Conservation (phyloP, 2,888 invertebrate genomes). For the Agrochola macilenta region DNA sequence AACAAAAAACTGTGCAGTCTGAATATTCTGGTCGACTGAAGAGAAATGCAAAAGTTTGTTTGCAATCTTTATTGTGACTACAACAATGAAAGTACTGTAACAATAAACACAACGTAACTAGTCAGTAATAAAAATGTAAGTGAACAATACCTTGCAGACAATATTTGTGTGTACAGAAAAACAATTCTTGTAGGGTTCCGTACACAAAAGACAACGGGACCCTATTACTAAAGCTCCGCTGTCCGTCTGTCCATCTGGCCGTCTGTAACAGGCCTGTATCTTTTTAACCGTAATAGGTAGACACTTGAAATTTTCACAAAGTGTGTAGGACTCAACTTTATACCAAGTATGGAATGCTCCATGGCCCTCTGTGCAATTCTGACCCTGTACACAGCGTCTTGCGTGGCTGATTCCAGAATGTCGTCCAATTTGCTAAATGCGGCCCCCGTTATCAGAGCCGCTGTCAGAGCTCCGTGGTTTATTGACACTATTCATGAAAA, state of each 20-base stretch:
- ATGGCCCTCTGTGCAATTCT: too few relatives aligned
- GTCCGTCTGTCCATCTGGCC: not conserved
- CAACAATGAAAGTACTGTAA: conserved; percentile 38
- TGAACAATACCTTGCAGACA: conserved; percentile 20
- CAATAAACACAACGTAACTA: conserved; percentile 14
- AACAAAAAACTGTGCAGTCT: conserved; percentile 68
- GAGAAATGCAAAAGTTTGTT: conserved; percentile 48
- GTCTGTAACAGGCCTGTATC: not conserved
- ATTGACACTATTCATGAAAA: not conserved
- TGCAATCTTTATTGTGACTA: conserved; percentile 38
- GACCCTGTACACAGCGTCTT: too few relatives aligned
- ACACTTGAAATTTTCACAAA: not conserved
- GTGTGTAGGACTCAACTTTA: not conserved
- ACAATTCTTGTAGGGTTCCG: not conserved
- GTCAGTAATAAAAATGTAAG: conserved; percentile 16
- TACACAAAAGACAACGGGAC: not conserved
- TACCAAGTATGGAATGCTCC: too few relatives aligned
- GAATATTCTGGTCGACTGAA: conserved; percentile 51
- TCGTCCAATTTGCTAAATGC: too few relatives aligned
- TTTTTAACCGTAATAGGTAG: not conserved
- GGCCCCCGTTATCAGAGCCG: too few relatives aligned
- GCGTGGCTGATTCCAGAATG: too few relatives aligned
- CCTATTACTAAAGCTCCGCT: not conserved
- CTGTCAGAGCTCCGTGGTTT: too few relatives aligned
- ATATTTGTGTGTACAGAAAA: not conserved